Conservation (phyloP, 2,797 vertebrate species). For the Chelidonichthys spinosus region DNA sequence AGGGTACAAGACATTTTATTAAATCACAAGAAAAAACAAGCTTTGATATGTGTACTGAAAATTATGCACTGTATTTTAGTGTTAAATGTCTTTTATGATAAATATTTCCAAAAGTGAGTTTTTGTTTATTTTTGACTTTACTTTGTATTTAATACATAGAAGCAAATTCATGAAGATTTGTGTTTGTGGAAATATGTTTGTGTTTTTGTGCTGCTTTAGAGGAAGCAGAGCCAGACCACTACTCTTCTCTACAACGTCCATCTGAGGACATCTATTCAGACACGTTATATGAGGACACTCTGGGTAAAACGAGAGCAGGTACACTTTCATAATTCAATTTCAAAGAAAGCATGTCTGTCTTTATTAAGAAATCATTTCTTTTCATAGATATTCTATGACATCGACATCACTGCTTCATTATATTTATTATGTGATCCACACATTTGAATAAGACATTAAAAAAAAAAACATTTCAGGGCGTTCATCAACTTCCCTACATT, state of each 20-base stretch:
- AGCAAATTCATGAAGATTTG: background rate
- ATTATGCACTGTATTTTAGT: background rate
- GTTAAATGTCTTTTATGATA: background rate
- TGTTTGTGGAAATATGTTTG: background rate
- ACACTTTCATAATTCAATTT: slow-evolving; percentile 12
- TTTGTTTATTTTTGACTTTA: background rate
- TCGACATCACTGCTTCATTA: background rate
- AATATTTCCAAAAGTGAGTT: background rate
- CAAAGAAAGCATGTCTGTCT: background rate
- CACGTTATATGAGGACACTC: background rate
- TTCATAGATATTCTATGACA: background rate
- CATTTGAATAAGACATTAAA: background rate
- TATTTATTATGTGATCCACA: background rate
- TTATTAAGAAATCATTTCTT: background rate
- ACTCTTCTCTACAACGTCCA: slow-evolving; percentile 51
- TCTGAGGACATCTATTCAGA: slow-evolving; percentile 75
- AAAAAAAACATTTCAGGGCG: background rate
- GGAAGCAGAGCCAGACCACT: slow-evolving; percentile 56
- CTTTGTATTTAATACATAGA: background rate
- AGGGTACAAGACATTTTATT: slow-evolving; percentile 44
- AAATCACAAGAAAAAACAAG: background rate
- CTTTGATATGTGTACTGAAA: too few relatives aligned
- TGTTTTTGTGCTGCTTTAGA: slow-evolving; percentile 53
- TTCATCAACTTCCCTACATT: background rate
- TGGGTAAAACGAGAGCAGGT: slow-evolving; percentile 52